These are phyloP conservation scores for Papilio polytes DNA, from an alignment of 1,140 invertebrate species.

Conservation along the genomic window DNA sequence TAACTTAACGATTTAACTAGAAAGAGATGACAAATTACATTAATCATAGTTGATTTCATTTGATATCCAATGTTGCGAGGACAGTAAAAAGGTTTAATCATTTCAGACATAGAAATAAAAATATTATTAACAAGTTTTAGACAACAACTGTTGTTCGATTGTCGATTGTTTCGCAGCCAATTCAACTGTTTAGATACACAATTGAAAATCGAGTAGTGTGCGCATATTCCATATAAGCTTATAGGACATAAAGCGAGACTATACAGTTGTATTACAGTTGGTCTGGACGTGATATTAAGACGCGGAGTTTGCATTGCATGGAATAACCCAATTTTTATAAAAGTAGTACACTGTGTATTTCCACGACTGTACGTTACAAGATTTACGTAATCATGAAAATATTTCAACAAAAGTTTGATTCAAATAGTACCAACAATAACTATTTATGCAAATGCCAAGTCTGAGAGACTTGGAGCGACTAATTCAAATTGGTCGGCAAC, in stretches of 20 bases:
- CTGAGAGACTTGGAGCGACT: background rate
- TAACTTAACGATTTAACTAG: constrained; percentile 3
- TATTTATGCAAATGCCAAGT: constrained; percentile 15
- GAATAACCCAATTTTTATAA: too few species aligned
- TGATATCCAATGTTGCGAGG: background rate
- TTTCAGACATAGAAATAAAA: background rate
- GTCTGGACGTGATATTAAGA: too few species aligned
- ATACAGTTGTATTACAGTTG: too few species aligned
- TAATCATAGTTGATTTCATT: constrained; percentile 13
- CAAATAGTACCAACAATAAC: background rate
- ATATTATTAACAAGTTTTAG: background rate
- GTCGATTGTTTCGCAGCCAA: too few species aligned
- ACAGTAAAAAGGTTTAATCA: background rate
- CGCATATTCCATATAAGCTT: too few species aligned
- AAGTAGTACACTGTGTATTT: too few species aligned
- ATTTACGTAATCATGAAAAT: background rate
- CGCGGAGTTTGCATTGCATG: too few species aligned
- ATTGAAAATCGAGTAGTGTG: too few species aligned
- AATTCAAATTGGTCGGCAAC: constrained; percentile 18
- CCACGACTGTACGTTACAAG: too few species aligned
- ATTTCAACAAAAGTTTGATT: background rate
- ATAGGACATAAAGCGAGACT: too few species aligned
- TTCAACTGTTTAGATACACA: too few species aligned
- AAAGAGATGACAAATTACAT: constrained; percentile 27
- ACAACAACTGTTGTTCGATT: too few species aligned